These are phyloP conservation scores for Bombycilla garrulus DNA, from an alignment of 2,113 vertebrate species.

Conservation along the genomic window DNA sequence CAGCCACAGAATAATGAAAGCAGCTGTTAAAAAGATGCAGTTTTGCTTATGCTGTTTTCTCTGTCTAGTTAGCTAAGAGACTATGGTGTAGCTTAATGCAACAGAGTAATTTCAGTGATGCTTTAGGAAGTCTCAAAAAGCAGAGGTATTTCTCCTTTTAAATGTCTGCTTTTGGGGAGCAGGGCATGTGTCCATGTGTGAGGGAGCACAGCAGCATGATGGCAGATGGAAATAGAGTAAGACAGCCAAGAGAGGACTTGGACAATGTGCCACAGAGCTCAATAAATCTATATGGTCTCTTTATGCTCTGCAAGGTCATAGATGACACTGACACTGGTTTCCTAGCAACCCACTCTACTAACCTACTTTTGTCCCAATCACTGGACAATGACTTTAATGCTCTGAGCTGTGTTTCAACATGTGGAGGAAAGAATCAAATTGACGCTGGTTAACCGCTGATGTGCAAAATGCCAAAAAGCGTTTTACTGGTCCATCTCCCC, in stretches of 20 bases:
- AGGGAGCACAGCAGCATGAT: slow-evolving; percentile 2
- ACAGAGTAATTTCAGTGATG: slow-evolving; percentile 48
- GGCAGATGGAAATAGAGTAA: slow-evolving; percentile 70
- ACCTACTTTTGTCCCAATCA: slow-evolving; percentile 82
- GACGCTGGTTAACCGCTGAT: slow-evolving; percentile 41
- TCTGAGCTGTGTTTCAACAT: slow-evolving; percentile 74
- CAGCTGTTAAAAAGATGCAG: slow-evolving; percentile 50
- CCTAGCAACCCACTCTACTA: slow-evolving; percentile 84
- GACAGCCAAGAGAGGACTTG: slow-evolving; percentile 70
- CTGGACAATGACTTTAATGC: slow-evolving; percentile 78
- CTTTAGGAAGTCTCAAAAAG: slow-evolving; percentile 46
- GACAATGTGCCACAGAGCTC: slow-evolving; percentile 73
- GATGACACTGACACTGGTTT: slow-evolving; percentile 78
- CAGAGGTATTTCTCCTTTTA: neutral
- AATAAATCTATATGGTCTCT: slow-evolving; percentile 81
- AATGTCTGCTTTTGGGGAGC: neutral
- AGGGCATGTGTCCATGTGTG: neutral
- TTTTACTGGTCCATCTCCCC: slow-evolving; percentile 21
- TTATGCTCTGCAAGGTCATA: slow-evolving; percentile 80
- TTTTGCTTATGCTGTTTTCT: slow-evolving; percentile 69
- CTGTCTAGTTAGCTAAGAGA: slow-evolving; percentile 61
- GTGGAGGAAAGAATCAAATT: slow-evolving; percentile 70
- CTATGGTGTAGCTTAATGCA: slow-evolving; percentile 39
- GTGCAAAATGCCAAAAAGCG: slow-evolving; percentile 41
- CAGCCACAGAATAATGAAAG: slow-evolving; percentile 46